phyloP scores from a whole-genome alignment of 2,797 vertebrate species.

The Notolabrus celidotus region DNA sequence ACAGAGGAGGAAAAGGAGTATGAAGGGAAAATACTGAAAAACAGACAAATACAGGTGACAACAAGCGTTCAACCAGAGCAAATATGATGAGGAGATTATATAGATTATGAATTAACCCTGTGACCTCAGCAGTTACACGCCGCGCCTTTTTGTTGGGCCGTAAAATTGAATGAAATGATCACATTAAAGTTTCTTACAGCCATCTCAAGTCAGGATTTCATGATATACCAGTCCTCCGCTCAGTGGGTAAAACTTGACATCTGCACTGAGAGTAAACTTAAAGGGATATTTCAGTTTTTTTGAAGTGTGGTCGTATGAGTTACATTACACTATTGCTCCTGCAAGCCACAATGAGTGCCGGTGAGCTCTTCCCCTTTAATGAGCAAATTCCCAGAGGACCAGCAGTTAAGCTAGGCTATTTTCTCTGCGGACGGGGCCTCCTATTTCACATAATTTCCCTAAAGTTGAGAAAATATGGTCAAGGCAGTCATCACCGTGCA shows the following conservation, averaged over 20 bases:
- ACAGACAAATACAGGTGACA: background rate
- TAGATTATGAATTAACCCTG: background rate
- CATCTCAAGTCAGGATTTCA: background rate
- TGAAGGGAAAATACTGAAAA: background rate
- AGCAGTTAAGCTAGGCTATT: too few relatives aligned
- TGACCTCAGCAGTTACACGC: background rate
- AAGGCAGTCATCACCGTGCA: too few relatives aligned
- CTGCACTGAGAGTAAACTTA: background rate
- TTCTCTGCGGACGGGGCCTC: too few relatives aligned
- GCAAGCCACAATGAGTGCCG: too few relatives aligned
- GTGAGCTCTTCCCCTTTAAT: too few relatives aligned
- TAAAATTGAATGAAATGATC: background rate
- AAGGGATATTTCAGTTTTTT: too few relatives aligned
- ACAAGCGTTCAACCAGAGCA: background rate
- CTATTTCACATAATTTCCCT: too few relatives aligned
- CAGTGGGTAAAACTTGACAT: background rate
- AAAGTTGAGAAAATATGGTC: too few relatives aligned
- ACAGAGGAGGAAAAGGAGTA: background rate
- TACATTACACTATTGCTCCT: too few relatives aligned
- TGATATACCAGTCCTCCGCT: background rate
- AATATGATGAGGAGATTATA: background rate
- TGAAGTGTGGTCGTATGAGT: too few relatives aligned
- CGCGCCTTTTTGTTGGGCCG: background rate
- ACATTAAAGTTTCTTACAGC: background rate
- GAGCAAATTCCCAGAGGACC: too few relatives aligned